A percentile compares a stretch with the other conserved stretches of the same genome.
Evolutionary conservation across 2,888 invertebrate genomes (phyloP).

Genomic region (Tromatobia lineatoria): DNA sequence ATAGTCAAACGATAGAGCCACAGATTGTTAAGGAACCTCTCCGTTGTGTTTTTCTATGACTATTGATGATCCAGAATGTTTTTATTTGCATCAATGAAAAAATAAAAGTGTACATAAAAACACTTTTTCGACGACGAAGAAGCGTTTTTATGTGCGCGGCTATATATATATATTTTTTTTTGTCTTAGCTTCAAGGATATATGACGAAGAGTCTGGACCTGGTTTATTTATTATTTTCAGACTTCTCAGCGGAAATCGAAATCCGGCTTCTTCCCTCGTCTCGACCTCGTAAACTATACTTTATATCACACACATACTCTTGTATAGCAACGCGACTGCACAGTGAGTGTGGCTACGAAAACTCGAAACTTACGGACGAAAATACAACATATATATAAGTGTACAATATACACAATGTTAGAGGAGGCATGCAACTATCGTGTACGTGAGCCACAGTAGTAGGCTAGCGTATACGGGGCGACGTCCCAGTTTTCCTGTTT

Average conservation of each 20-base stretch:
- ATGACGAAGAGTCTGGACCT: conserved; percentile 28
- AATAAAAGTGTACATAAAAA: too few relatives aligned
- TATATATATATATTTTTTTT: neutral
- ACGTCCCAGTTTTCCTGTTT: conserved; percentile 64
- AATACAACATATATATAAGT: conserved; percentile 16
- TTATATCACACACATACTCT: conserved; percentile 51
- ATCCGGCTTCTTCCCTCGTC: conserved; percentile 55
- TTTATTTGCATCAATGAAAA: neutral
- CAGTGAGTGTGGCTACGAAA: conserved; percentile 30
- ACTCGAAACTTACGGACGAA: conserved; percentile 55
- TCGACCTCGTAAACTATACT: conserved; percentile 59
- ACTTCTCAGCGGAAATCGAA: conserved; percentile 56
- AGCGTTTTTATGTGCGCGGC: neutral
- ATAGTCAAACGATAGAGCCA: neutral
- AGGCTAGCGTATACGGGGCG: conserved; percentile 53
- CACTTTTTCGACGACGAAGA: neutral
- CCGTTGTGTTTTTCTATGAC: neutral
- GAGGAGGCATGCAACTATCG: conserved; percentile 12
- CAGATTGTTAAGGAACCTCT: neutral
- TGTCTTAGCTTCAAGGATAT: conserved; percentile 10
- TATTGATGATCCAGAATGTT: neutral
- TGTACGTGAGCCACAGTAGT: conserved; percentile 17
- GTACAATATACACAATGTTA: neutral
- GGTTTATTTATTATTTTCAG: conserved; percentile 60
- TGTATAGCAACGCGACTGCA: conserved; percentile 6